Percentiles rank a stretch among this genome's conserved stretches.
Conservation (phyloP, 2,888 invertebrate genomes). For the Hedya salicella region DNA sequence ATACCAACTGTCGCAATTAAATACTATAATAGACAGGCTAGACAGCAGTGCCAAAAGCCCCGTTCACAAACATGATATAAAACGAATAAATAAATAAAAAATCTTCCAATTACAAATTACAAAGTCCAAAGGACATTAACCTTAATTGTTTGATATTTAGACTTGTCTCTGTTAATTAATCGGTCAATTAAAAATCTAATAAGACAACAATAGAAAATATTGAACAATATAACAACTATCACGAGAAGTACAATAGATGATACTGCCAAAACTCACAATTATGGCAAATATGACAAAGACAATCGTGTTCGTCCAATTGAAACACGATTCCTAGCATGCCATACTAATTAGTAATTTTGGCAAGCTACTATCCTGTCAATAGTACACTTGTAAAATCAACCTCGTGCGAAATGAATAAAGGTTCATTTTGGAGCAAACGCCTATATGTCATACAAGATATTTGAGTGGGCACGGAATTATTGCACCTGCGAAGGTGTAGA, state of each 20-base stretch:
- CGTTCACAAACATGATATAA: too few relatives aligned
- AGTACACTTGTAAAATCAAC: slow-evolving; percentile 22
- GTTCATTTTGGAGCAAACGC: not conserved
- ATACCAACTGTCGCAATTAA: not conserved
- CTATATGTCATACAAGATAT: not conserved
- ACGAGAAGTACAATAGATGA: not conserved
- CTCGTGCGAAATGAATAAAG: not conserved
- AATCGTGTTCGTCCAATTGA: slow-evolving; percentile 65
- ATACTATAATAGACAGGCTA: too few relatives aligned
- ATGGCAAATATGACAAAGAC: slow-evolving; percentile 53
- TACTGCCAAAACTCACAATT: slow-evolving; percentile 17
- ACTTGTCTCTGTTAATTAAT: too few relatives aligned
- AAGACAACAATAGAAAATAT: not conserved
- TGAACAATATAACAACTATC: not conserved
- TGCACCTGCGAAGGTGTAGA: slow-evolving; percentile 71
- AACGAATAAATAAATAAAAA: too few relatives aligned
- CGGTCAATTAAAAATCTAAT: not conserved
- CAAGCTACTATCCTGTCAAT: slow-evolving; percentile 7
- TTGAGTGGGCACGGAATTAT: slow-evolving; percentile 49
- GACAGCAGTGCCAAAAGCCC: too few relatives aligned
- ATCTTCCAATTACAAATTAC: too few relatives aligned
- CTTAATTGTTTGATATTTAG: too few relatives aligned
- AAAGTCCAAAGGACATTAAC: too few relatives aligned
- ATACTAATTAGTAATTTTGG: slow-evolving; percentile 31
- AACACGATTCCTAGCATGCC: slow-evolving; percentile 51